Percentiles rank a stretch among this genome's conserved stretches.
These are phyloP conservation scores for Plagodis dolabraria DNA, from an alignment of 2,888 invertebrate species.

Conservation along the genomic window DNA sequence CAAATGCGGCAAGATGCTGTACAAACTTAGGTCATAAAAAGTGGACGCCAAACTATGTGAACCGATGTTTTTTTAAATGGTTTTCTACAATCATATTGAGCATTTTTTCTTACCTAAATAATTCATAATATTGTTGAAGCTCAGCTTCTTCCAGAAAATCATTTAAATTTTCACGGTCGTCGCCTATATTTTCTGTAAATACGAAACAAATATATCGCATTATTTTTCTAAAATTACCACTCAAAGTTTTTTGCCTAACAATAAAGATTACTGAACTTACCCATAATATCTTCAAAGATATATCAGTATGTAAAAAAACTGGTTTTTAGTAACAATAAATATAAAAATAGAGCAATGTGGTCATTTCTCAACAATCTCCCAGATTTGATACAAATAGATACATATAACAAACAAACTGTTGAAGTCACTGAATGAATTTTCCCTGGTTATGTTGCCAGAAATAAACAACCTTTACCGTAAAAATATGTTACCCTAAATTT, in stretches of 20 bases:
- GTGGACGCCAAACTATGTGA: conserved; percentile 17
- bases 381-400: not conserved
- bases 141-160: conserved; percentile 98
- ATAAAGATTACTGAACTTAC: conserved; percentile 5
- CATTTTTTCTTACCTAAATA: conserved; percentile 85
- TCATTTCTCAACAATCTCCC: not conserved
- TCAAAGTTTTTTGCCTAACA: too few species aligned
- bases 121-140: conserved; percentile 95
- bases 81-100: not conserved
- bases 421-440: not conserved
- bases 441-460: too few species aligned
- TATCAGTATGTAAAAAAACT: not conserved
- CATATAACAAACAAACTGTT: not conserved
- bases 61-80: not conserved
- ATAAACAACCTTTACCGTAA: too few species aligned
- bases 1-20: not conserved
- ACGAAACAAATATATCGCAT: conserved; percentile 23
- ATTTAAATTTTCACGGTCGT: conserved; percentile 66
- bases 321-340: conserved; percentile 1
- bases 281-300: conserved; percentile 7
- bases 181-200: conserved; percentile 61
- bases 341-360: conserved; percentile 6
- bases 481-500: too few species aligned
- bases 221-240: too few species aligned
- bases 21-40: conserved; percentile 5